Conservation (phyloP, 2,113 vertebrate genomes). For the Equus przewalskii region DNA sequence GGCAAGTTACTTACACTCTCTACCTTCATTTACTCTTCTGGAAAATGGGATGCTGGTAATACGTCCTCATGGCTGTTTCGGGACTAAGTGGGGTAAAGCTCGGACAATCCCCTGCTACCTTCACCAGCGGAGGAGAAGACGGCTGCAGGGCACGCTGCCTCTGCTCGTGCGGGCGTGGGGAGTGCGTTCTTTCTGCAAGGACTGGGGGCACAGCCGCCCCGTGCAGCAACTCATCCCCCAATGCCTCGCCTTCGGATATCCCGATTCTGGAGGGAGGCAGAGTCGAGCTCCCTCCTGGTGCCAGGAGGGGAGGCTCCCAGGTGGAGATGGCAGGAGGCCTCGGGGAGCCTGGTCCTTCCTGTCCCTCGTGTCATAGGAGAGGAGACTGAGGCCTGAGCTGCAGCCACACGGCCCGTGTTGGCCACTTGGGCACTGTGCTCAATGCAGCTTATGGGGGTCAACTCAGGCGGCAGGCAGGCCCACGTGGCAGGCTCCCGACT, state of each 20-base stretch:
- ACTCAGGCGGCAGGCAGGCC: not conserved
- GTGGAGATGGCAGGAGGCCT: not conserved
- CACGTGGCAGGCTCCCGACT: accelerated
- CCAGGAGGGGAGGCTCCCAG: accelerated
- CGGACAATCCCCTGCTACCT: accelerated
- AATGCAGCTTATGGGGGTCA: accelerated
- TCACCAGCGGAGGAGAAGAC: accelerated
- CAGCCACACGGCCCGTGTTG: not conserved
- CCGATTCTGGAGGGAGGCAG: accelerated
- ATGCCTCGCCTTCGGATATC: accelerated
- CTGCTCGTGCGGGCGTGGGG: accelerated
- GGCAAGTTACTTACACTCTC: not conserved
- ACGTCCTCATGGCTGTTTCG: not conserved
- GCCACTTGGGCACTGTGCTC: not conserved
- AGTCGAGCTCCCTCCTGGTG: accelerated
- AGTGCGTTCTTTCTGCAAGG: accelerated
- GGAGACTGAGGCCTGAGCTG: not conserved
- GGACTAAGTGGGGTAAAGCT: not conserved
- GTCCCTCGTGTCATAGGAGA: not conserved
- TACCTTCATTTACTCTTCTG: not conserved
- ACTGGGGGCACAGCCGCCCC: not conserved
- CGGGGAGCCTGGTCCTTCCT: too few relatives aligned
- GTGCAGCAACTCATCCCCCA: accelerated
- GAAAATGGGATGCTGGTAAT: not conserved
- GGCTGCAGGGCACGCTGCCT: accelerated